A percentile compares a stretch with the other conserved stretches of the same genome.
Evolutionary conservation across 2,113 vertebrate species (phyloP).

Genomic region (Paradisaea rubra): DNA sequence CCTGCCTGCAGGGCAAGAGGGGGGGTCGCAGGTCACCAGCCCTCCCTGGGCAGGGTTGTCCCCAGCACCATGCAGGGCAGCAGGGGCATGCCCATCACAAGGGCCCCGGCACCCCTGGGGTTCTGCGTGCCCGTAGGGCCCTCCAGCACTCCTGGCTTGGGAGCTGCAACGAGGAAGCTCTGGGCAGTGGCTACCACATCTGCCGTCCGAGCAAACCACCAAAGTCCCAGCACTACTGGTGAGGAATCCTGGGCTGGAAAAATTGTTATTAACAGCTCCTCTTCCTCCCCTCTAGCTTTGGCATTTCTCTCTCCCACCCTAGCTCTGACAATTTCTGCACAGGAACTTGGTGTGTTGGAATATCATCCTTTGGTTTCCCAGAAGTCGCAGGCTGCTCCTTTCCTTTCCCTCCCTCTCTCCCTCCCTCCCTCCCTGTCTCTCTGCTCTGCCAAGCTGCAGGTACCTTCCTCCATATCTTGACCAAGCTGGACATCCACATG

Average conservation of each 20-base stretch:
- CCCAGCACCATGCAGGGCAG: neutral
- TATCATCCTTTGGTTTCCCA: neutral
- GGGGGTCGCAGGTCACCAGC: neutral
- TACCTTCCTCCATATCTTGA: neutral
- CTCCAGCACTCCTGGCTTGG: too few relatives aligned
- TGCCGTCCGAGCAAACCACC: fast-evolving
- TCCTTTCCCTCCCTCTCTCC: neutral
- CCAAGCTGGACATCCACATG: neutral
- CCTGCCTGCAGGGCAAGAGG: neutral
- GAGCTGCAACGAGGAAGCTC: neutral
- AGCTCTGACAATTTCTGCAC: neutral
- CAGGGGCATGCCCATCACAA: fast-evolving
- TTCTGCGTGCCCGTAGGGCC: fast-evolving
- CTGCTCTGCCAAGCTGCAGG: neutral
- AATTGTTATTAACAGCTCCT: neutral
- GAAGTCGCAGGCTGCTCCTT: neutral
- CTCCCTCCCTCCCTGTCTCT: neutral
- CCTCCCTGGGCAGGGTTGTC: neutral
- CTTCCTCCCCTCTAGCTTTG: neutral
- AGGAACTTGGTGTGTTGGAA: neutral
- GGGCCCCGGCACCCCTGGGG: neutral
- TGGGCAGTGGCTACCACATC: neutral
- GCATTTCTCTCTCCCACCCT: neutral
- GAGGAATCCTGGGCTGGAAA: neutral
- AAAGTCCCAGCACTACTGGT: neutral